Base-by-base conservation (phyloP, 2,888 invertebrate species). In the Melinaea marsaeus region DNA sequence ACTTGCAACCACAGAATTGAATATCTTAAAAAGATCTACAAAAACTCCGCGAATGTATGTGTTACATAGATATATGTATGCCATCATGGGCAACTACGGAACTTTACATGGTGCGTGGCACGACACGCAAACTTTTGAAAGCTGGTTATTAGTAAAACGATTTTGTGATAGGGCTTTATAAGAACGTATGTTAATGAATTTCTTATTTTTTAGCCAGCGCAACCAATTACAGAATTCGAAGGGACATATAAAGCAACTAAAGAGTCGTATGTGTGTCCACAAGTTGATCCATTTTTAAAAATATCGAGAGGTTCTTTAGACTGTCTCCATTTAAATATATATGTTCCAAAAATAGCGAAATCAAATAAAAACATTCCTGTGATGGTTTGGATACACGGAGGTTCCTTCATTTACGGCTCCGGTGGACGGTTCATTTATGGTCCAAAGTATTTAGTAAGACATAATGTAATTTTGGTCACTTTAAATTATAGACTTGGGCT, bases 271-370 rank as follows among this genome's bases (percentile, higher is more conserved):
- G 69, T 72, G 37, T 76, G 77, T 46, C 75, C 75, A 11, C 75
- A 77, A 71, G 58, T 67, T 13, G 74, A 75, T 55, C 62, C 69
- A 32, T 63, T 69, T 78, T 58, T 83, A 78, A 71, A 60, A 9
- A 47, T 46, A 33, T 46, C 60, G 9, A 55, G 57, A 77, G 75
- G 91, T 78, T 35, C 79, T 34, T 80, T 88, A 62, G 91, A 92
- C 71, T 94, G 94, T 68, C 84, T 94, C 0, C 92, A 90, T 65
- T 71, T 94, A 5, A 94, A 93, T 74, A 89, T 93, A 0, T 94
- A 92, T 72, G 91, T 92, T 2, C 92, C 93, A 1, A 69, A 74
- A 2, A 65, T 48, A 2, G 69, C 71, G 7, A 68, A 58, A 2
- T 57, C 68, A 1, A 64, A 60, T 6, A 63, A 75, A n/a, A 64